Conservation (phyloP, 2,113 vertebrate species). For the Hydropotes inermis region DNA sequence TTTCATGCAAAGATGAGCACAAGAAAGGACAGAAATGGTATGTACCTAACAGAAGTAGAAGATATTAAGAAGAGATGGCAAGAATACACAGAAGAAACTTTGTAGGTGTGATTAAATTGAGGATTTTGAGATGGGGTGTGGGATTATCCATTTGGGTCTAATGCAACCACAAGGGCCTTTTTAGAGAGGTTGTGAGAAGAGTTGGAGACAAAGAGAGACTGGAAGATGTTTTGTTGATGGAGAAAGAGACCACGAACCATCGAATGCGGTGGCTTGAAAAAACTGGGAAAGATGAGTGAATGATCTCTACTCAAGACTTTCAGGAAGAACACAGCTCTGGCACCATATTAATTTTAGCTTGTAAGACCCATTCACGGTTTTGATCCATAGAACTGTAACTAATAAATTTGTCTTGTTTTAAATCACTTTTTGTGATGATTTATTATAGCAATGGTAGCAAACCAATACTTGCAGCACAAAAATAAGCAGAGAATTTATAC, state of each 20-base stretch:
- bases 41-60: not conserved
- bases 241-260: not conserved
- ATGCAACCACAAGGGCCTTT: not conserved
- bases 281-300: not conserved
- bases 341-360: not conserved
- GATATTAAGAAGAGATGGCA: not conserved
- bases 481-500: not conserved
- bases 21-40: not conserved
- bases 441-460: not conserved
- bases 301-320: not conserved
- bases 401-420: not conserved
- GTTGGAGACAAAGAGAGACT: not conserved
- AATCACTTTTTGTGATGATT: not conserved
- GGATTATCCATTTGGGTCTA: not conserved
- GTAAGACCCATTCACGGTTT: not conserved
- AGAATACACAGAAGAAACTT: not conserved
- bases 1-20: not conserved
- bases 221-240: not conserved
- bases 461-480: not conserved
- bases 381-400: not conserved
- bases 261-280: not conserved
- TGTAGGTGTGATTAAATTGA: not conserved
- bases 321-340: not conserved
- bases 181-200: not conserved
- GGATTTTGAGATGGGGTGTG: not conserved